Percentiles rank a stretch among this genome's conserved stretches.
Evolutionary conservation across 1,140 invertebrate genomes (phyloP).

Genomic region (Muscidifurax raptorellus): DNA sequence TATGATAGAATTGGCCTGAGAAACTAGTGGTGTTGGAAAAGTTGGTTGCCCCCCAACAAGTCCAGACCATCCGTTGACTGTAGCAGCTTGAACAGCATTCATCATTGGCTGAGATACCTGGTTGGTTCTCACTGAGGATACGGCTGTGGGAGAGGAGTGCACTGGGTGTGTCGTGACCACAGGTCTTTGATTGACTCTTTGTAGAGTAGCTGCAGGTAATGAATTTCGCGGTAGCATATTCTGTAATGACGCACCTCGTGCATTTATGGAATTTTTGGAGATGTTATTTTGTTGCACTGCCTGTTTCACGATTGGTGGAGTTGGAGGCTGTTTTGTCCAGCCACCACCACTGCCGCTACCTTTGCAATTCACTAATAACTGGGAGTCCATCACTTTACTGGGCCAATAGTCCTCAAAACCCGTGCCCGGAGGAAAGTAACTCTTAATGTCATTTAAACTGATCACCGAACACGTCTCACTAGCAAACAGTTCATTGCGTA

Average conservation of each 20-base stretch:
- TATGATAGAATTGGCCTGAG: slow-evolving; percentile 69
- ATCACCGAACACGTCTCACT: slow-evolving; percentile 92
- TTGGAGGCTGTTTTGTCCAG: slow-evolving; percentile 79
- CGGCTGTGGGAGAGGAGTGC: slow-evolving; percentile 65
- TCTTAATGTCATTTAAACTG: slow-evolving; percentile 91
- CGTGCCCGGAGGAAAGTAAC: slow-evolving; percentile 91
- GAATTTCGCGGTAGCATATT: slow-evolving; percentile 60
- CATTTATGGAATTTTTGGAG: slow-evolving; percentile 63
- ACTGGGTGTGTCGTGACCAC: slow-evolving; percentile 65
- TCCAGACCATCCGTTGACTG: slow-evolving; percentile 74
- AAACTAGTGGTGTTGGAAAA: slow-evolving; percentile 69
- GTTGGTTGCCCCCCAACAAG: slow-evolving; percentile 74
- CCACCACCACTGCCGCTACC: slow-evolving; percentile 76
- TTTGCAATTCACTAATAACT: slow-evolving; percentile 82
- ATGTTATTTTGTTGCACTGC: slow-evolving; percentile 63
- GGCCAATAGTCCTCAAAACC: slow-evolving; percentile 95
- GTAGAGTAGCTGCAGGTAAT: slow-evolving; percentile 55
- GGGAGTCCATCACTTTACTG: slow-evolving; percentile 87
- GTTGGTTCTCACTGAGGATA: slow-evolving; percentile 61
- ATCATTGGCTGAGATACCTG: slow-evolving; percentile 67
- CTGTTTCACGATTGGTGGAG: slow-evolving; percentile 64
- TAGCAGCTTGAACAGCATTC: slow-evolving; percentile 67
- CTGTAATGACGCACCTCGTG: slow-evolving; percentile 61
- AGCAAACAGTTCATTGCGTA: slow-evolving; percentile 91
- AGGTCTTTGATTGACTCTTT: slow-evolving; percentile 66